Conservation (phyloP, 2,113 vertebrate genomes). For the Chroicocephalus ridibundus region DNA sequence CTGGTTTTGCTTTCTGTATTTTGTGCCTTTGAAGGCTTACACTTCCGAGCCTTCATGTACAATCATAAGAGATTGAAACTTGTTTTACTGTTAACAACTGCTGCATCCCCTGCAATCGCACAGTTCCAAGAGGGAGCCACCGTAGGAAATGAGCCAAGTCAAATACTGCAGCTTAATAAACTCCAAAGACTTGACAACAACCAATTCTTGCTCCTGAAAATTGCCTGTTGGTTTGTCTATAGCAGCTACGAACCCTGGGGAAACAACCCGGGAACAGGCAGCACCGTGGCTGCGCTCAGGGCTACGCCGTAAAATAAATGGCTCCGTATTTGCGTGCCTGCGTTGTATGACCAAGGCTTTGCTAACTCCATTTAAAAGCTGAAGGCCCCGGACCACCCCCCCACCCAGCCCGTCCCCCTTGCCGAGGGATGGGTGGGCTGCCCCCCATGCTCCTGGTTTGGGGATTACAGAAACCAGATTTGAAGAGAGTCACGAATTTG, state of each 20-base stretch:
- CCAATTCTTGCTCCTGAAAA: background rate
- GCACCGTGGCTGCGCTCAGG: rapidly evolving
- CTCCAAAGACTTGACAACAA: background rate
- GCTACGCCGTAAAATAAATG: background rate
- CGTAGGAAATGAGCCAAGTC: slow-evolving; percentile 49
- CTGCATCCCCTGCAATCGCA: slow-evolving; percentile 42
- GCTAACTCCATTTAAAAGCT: background rate
- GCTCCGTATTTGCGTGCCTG: background rate
- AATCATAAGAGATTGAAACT: background rate
- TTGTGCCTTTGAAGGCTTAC: slow-evolving; percentile 43
- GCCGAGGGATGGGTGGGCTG: rapidly evolving
- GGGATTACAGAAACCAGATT: background rate
- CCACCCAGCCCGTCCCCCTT: background rate
- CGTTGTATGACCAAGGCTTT: background rate
- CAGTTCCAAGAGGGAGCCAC: background rate
- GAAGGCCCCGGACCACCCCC: background rate
- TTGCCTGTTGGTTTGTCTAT: background rate
- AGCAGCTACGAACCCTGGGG: background rate
- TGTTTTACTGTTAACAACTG: slow-evolving; percentile 36
- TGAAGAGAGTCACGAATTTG: background rate
- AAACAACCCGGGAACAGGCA: background rate
- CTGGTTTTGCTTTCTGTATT: background rate
- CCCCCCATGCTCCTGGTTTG: rapidly evolving
- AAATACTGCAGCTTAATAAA: slow-evolving; percentile 42
- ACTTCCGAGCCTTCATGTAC: background rate